phyloP scores from a whole-genome alignment of 2,888 invertebrate genomes.

The Leucozona laternaria region DNA sequence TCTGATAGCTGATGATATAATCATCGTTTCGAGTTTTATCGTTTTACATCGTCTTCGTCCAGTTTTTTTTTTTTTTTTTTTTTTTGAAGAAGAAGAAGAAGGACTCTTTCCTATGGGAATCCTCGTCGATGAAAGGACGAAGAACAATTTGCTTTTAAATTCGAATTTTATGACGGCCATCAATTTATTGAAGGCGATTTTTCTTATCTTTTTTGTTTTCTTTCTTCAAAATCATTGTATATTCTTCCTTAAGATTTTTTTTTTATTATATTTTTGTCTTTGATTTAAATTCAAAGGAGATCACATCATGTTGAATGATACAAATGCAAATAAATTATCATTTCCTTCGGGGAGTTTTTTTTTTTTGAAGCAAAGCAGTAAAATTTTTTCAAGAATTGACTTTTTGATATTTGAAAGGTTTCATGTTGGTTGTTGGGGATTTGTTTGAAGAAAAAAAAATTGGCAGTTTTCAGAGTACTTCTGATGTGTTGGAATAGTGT shows the following conservation, averaged over 20 bases:
- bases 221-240: slow-evolving; percentile 12
- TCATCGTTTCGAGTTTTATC: slow-evolving; percentile 54
- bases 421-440: not conserved
- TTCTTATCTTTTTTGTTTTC: slow-evolving; percentile 32
- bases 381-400: not conserved
- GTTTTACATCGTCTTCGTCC: slow-evolving; percentile 26
- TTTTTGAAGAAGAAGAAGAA: no score
- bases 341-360: slow-evolving; percentile 19
- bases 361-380: not conserved
- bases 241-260: slow-evolving; percentile 6
- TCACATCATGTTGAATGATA: slow-evolving; percentile 40
- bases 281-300: slow-evolving; percentile 66
- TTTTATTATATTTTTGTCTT: slow-evolving; percentile 27
- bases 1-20: slow-evolving; percentile 74
- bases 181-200: slow-evolving; percentile 70
- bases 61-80: no score
- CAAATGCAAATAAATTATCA: slow-evolving; percentile 63
- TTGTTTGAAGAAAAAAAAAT: not conserved
- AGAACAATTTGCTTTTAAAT: slow-evolving; percentile 73
- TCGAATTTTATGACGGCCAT: slow-evolving; percentile 73
- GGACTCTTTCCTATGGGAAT: slow-evolving; percentile 18
- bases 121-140: slow-evolving; percentile 29
- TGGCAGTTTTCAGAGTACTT: no score
- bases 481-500: no score
- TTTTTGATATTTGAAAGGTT: not conserved